Evolutionary conservation across 2,888 invertebrate genomes (phyloP), one percentile per base, ranked within the genome.

Genomic region (Vanessa cardui): DNA sequence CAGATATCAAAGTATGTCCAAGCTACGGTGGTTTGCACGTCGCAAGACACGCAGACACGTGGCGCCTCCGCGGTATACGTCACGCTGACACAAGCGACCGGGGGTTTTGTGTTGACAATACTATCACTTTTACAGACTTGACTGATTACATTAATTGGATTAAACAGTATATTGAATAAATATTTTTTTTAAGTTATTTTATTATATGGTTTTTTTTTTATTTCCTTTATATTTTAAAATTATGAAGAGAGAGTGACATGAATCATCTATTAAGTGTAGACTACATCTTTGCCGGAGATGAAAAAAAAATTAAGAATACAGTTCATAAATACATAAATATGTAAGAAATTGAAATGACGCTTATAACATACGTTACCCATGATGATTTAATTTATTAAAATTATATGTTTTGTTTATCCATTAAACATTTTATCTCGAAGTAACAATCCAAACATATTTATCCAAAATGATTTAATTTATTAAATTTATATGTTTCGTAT

Each of bases 21-120:
- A 92, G 88, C 70, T 88, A 85, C 66, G 92, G 92, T 0, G 90
- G 90, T 4, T 46, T 88, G 0, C 83, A 80, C 72, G 83, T 80
- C 0, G 73, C 79, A 0, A 81, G 78, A 46, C 74, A 77, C 1
- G 70, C 76, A 21, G 70, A 72, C n/a, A 46, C 64, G 0, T 87
- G 89, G 87, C 80, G 79, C 33, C 76, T 91, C 0, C 75, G 76
- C 9, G 92, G 89, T 0, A 78, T 91, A 8, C 78, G 84, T 45
- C 79, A 80, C 1, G 89, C 83, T 0, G 82, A 85, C 56, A 82
- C 86, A 0, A 74, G 76, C 0, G 76, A 81, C 5, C 68, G 80
- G 12, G 83, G 85, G 0, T 62, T 86, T 0, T 92, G 92, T 62
- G 78, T 84, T 64, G 75, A 79, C n/a, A 86, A 83, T 56, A 75